Evolutionary conservation across 1,140 invertebrate genomes (phyloP).

Genomic region (Pogonognathellus flavescens): DNA sequence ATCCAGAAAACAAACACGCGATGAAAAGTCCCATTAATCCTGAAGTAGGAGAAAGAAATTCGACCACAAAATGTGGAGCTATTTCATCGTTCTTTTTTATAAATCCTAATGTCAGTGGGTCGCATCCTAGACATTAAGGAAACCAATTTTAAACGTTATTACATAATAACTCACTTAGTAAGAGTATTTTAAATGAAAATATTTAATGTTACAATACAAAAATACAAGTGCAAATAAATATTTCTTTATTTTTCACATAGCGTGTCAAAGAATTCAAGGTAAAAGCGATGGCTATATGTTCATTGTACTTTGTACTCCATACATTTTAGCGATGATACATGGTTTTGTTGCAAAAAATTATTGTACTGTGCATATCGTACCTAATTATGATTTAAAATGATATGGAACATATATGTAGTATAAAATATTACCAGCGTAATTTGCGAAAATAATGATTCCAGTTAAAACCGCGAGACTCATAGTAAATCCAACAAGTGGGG

Average conservation of each 20-base stretch:
- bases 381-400: neutral
- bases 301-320: no score
- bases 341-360: no score
- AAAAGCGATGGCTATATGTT: no score
- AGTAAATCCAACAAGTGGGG: constrained; percentile 67
- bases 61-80: constrained; percentile 62
- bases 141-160: neutral
- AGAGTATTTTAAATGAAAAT: no score
- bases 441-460: constrained; percentile 70
- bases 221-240: neutral
- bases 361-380: no score
- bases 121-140: constrained; percentile 15
- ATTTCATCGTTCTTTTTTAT: constrained; percentile 65
- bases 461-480: constrained; percentile 69
- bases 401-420: neutral
- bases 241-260: neutral
- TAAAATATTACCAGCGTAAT: constrained; percentile 68
- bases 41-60: constrained; percentile 61
- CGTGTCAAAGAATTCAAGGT: neutral
- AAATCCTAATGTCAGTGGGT: constrained; percentile 61
- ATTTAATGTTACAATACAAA: no score
- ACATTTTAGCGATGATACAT: no score
- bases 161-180: no score
- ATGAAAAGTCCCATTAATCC: constrained; percentile 69
- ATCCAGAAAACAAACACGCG: constrained; percentile 67